Evolutionary conservation across 2,113 vertebrate genomes (phyloP), one percentile per base, ranked within the genome.

Genomic region (Protobothrops mucrosquamatus): DNA sequence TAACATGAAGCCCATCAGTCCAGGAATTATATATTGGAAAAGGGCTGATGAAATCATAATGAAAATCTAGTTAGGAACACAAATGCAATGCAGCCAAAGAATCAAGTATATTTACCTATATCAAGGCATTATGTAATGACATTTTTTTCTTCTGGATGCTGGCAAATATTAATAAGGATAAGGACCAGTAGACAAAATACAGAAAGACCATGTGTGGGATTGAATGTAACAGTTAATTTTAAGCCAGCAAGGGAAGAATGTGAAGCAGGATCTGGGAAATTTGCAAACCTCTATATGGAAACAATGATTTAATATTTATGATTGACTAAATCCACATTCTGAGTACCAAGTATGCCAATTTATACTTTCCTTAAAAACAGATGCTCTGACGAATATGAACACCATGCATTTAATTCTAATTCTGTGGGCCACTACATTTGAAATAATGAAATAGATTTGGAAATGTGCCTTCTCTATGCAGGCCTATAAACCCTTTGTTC

Each of bases 371-470:
- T 81, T 81, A 43, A 81, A 81, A 55, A 85, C 81, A 90, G 90
- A 86, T 92, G 64, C 48, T 85, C n/a, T 94, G 90, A 34, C 14
- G 46, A 24, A 59, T 90, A 69, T 91, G 92, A 94, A 91, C 29
- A 88, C 85, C 57, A 5, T 0, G 0, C 46, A 69, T 22, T 93
- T 93, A 94, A 96, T 92, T 92, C 93, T 94, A 87, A 93, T 88
- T 56, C 51, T 29, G 69, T 8, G 46, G 61, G 74, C 24, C 34
- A 91, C 91, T 91, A 1, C 8, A 56, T 57, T 92, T 93, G 87
- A 81, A 93, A 94, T 86, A 43, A 92, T 46, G 95, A 95, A 94
- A 94, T 92, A 96, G 56, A 91, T 93, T 96, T 88, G 4, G n/a
- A 94, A 96, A 91, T 89, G 93, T 89, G 59, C 1, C 0, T 55